Evolutionary conservation across 2,797 vertebrate species (phyloP).

Genomic region (Sebastiscus tertius): DNA sequence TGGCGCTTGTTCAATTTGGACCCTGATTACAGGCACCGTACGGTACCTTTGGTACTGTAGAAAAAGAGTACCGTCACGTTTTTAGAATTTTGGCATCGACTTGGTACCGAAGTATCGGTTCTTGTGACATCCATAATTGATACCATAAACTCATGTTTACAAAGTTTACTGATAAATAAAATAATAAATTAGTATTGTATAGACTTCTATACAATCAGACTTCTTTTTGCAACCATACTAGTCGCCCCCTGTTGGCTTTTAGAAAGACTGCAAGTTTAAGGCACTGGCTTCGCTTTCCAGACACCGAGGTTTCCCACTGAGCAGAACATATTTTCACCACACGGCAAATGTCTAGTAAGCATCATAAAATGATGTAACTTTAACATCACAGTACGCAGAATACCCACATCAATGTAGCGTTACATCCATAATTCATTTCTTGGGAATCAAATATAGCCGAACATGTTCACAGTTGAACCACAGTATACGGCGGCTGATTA

Average conservation of each 20-base stretch:
- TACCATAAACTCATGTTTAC: too few relatives aligned
- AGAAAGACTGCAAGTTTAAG: background rate
- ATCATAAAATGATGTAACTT: background rate
- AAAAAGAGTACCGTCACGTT: too few relatives aligned
- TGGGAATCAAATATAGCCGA: conserved; percentile 34
- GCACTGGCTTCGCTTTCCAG: background rate
- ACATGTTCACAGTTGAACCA: conserved; percentile 37
- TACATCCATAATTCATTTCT: conserved; percentile 40
- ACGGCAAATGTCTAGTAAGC: background rate
- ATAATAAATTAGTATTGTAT: background rate
- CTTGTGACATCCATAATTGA: too few relatives aligned
- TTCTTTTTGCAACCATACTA: background rate
- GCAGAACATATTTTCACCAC: background rate
- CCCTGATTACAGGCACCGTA: too few relatives aligned
- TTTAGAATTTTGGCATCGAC: too few relatives aligned
- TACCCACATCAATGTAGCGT: background rate
- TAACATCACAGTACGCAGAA: background rate
- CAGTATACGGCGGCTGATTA: conserved; percentile 52
- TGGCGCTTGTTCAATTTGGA: too few relatives aligned
- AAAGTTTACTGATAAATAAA: too few relatives aligned
- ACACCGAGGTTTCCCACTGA: background rate
- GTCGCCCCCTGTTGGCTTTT: background rate
- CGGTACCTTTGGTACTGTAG: too few relatives aligned
- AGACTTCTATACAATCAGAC: background rate
- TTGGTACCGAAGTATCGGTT: too few relatives aligned